phyloP scores from a whole-genome alignment of 2,888 invertebrate genomes.

The Hirtodrosophila duncani region DNA sequence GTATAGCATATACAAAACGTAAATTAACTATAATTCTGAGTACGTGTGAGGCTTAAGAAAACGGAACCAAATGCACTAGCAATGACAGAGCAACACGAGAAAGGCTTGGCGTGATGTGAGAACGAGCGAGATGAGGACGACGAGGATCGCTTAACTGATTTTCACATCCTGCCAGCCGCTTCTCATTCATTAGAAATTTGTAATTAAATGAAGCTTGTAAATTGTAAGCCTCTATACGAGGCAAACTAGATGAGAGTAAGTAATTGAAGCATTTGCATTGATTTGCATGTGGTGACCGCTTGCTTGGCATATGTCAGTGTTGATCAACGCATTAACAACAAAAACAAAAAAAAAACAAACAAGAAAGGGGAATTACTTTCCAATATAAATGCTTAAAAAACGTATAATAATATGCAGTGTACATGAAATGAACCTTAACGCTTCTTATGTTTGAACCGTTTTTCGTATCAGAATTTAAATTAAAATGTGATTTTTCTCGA shows the following conservation, averaged over 20 bases:
- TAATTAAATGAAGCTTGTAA: conserved; percentile 34
- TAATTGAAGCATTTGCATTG: conserved; percentile 43
- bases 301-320: conserved; percentile 43
- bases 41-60: conserved; percentile 54
- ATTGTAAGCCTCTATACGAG: no score
- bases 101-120: no score
- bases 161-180: no score
- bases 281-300: conserved; percentile 22
- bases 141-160: no score
- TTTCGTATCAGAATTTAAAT: conserved; percentile 71
- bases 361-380: conserved; percentile 1
- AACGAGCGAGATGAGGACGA: no score
- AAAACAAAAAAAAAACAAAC: background rate
- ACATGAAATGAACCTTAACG: conserved; percentile 39
- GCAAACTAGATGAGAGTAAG: background rate
- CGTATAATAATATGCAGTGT: conserved; percentile 42
- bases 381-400: conserved; percentile 28
- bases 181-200: no score
- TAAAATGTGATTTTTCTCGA: conserved; percentile 75
- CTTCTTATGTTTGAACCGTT: conserved; percentile 62
- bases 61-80: conserved; percentile 55
- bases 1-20: conserved; percentile 61
- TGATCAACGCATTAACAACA: conserved; percentile 35
- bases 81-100: conserved; percentile 2
- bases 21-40: conserved; percentile 56